A percentile compares a stretch with the other conserved stretches of the same genome.
Conservation (phyloP, 2,888 invertebrate genomes). For the Erynnis tages region DNA sequence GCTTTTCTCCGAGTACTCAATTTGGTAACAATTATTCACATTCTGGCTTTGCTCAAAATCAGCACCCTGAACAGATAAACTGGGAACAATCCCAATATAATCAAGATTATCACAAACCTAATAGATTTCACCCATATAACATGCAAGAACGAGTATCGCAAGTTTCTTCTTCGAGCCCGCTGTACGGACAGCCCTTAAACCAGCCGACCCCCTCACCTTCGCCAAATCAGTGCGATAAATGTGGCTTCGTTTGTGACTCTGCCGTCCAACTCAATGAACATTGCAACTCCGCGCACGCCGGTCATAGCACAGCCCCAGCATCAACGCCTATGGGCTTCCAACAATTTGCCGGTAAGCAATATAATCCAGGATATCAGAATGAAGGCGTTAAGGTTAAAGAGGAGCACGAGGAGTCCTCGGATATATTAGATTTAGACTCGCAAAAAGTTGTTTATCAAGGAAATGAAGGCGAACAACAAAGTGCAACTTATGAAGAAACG, state of each 20-base stretch:
- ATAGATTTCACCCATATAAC: slow-evolving; percentile 76
- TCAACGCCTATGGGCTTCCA: slow-evolving; percentile 76
- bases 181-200: slow-evolving; percentile 81
- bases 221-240: slow-evolving; percentile 91
- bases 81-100: slow-evolving; percentile 75
- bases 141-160: slow-evolving; percentile 79
- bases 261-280: slow-evolving; percentile 89
- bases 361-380: slow-evolving; percentile 68
- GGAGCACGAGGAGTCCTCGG: slow-evolving; percentile 87
- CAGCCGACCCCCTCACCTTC: slow-evolving; percentile 87
- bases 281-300: slow-evolving; percentile 84
- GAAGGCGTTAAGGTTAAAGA: slow-evolving; percentile 80
- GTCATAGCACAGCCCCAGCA: slow-evolving; percentile 61
- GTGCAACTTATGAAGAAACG: slow-evolving; percentile 63
- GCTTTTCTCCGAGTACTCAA: slow-evolving; percentile 80
- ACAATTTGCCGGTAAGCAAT: slow-evolving; percentile 75
- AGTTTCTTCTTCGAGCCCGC: slow-evolving; percentile 78
- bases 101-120: slow-evolving; percentile 70
- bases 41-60: slow-evolving; percentile 75
- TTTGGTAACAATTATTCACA: slow-evolving; percentile 75
- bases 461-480: slow-evolving; percentile 75
- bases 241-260: slow-evolving; percentile 89
- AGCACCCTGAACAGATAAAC: slow-evolving; percentile 72
- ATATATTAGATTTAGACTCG: slow-evolving; percentile 93
- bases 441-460: slow-evolving; percentile 92